phyloP scores from a whole-genome alignment of 2,888 invertebrate species.

The Schizotus pectinicornis region DNA sequence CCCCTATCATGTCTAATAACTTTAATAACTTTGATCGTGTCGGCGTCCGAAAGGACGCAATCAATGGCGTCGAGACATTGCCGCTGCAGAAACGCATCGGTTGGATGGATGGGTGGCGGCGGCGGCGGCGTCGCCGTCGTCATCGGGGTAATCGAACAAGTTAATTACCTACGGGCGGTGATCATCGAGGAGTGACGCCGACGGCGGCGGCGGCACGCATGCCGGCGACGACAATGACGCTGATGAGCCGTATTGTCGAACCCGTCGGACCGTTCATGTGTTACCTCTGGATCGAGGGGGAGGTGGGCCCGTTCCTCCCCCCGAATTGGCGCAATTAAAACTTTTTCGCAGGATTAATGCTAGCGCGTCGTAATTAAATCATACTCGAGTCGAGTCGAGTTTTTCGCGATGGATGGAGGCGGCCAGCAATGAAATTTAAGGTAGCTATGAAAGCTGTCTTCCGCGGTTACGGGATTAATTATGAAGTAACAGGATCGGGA shows the following conservation, averaged over 20 bases:
- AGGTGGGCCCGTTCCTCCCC: constrained; percentile 7
- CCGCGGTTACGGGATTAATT: constrained; percentile 3
- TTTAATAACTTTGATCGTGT: too few species aligned
- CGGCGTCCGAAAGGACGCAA: too few species aligned
- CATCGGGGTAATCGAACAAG: constrained; percentile 28
- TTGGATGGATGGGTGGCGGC: not conserved
- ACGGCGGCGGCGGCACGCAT: constrained; percentile 15
- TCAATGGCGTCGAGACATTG: constrained; percentile 4
- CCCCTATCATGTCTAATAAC: too few species aligned
- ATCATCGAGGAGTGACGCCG: constrained; percentile 15
- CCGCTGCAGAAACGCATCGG: not conserved
- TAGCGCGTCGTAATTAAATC: constrained; percentile 7
- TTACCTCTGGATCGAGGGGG: constrained; percentile 23
- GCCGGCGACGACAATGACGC: constrained; percentile 23
- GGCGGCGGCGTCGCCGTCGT: constrained; percentile 1
- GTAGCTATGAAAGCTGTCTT: not conserved
- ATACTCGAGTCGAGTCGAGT: not conserved
- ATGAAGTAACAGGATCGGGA: constrained; percentile 2
- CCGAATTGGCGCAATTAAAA: constrained; percentile 25
- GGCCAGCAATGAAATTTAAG: not conserved
- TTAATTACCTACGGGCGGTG: constrained; percentile 27
- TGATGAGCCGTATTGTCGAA: constrained; percentile 32
- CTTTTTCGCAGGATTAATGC: constrained; percentile 7
- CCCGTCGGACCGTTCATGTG: constrained; percentile 32
- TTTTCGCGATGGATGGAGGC: not conserved